phyloP scores from a whole-genome alignment of 2,113 vertebrate genomes.

The Maccullochella peelii region DNA sequence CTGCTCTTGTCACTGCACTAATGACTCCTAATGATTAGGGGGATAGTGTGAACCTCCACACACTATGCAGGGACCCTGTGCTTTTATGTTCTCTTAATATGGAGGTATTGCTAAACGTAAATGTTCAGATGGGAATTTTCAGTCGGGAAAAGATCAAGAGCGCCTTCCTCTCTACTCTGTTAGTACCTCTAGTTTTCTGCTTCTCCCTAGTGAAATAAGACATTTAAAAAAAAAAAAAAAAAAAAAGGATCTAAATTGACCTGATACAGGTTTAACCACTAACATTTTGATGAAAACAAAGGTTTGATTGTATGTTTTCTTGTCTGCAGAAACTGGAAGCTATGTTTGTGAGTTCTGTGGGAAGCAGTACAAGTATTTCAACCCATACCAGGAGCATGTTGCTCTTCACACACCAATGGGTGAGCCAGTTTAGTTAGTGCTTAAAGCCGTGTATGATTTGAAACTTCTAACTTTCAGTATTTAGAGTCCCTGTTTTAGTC shows the following conservation, averaged over 20 bases:
- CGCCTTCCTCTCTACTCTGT: constrained; percentile 25
- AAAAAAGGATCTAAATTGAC: constrained; percentile 22
- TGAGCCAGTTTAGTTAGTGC: constrained; percentile 73
- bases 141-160: not conserved
- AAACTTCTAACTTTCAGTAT: too few species aligned
- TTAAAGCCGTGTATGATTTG: not conserved
- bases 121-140: not conserved
- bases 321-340: constrained; percentile 93
- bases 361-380: constrained; percentile 99
- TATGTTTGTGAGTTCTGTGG: constrained; percentile 98
- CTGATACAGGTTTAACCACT: constrained; percentile 6
- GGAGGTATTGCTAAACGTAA: constrained; percentile 36
- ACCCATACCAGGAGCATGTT: constrained; percentile 98
- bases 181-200: constrained; percentile 31
- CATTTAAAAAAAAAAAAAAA: not conserved
- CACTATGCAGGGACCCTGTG: constrained; percentile 27
- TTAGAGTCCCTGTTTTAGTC: too few species aligned
- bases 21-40: constrained; percentile 44
- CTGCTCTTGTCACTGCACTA: constrained; percentile 69
- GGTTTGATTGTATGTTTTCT: constrained; percentile 52
- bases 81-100: constrained; percentile 10
- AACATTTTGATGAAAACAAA: constrained; percentile 8
- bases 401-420: constrained; percentile 97
- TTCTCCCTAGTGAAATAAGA: constrained; percentile 24
- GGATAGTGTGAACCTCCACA: constrained; percentile 23